These are phyloP conservation scores for Eulithis testata DNA, from an alignment of 2,888 invertebrate species.

Conservation along the genomic window DNA sequence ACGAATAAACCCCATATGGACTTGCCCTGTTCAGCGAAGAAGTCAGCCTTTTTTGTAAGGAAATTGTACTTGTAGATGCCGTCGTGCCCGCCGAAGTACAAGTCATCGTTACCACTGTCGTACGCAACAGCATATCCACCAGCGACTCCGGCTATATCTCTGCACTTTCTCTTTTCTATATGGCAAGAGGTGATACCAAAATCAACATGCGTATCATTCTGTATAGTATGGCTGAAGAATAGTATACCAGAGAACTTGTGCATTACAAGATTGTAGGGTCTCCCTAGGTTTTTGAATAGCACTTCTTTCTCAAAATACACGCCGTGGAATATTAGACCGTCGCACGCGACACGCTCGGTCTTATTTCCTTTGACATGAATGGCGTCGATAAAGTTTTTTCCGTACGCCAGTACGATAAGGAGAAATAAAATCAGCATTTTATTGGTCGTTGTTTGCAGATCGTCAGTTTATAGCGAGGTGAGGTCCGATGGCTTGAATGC, in stretches of 20 bases:
- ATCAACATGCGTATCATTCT: slow-evolving; percentile 58
- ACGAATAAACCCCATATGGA: slow-evolving; percentile 72
- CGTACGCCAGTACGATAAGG: slow-evolving; percentile 33
- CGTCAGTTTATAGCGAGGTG: slow-evolving; percentile 33
- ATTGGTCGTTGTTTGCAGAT: slow-evolving; percentile 36
- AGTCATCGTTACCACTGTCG: slow-evolving; percentile 69
- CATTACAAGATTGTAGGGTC: slow-evolving; percentile 67
- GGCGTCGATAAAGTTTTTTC: slow-evolving; percentile 8
- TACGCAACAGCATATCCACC: slow-evolving; percentile 74
- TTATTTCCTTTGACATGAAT: slow-evolving; percentile 19
- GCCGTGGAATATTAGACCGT: slow-evolving; percentile 65
- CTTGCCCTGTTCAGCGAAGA: slow-evolving; percentile 68
- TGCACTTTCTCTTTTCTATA: slow-evolving; percentile 55
- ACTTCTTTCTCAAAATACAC: slow-evolving; percentile 65
- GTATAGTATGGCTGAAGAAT: slow-evolving; percentile 71
- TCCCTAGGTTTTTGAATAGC: slow-evolving; percentile 56
- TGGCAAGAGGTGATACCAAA: slow-evolving; percentile 65
- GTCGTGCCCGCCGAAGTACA: slow-evolving; percentile 75
- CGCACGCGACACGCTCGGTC: slow-evolving; percentile 51
- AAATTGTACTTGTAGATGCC: slow-evolving; percentile 76
- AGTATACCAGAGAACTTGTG: slow-evolving; percentile 67
- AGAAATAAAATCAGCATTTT: slow-evolving; percentile 41
- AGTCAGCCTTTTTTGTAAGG: slow-evolving; percentile 63
- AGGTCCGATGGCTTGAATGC: slow-evolving; percentile 22
- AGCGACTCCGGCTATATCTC: slow-evolving; percentile 54